Base-by-base conservation (phyloP, 2,888 invertebrate species). In the Drosophila kanekoi region DNA sequence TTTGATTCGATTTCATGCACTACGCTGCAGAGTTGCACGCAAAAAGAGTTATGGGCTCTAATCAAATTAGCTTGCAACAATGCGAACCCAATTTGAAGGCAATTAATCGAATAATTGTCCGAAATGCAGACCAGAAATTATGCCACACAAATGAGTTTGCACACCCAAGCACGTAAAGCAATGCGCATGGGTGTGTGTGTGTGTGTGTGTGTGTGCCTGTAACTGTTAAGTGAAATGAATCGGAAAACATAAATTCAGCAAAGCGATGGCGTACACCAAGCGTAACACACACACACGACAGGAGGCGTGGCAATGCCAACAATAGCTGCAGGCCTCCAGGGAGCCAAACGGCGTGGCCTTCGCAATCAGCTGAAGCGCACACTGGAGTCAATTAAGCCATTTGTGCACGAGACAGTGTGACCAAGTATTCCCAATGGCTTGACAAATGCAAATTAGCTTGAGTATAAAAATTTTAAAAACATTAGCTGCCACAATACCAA, bases 31-130 rank as follows among this genome's bases (percentile, higher is more conserved):
- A 59, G 20, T 40, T 60, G 54, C 54, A 56, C 14, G 28, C 9
- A 28, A 28, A n/a, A n/a, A 11, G n/a, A 40, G 37, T 32, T 53
- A 43, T 14, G 66, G 37, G 10, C 56, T 8, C 63, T 69, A 80
- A 85, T 82, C 66, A 72, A 78, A 74, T 84, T 52, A 74, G 71
- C 35, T 48, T 38, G 11, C 48, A 48, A 40, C 64, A 79, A 52
- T 53, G 47, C 48, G 48, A 32, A 41, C 37, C 51, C 53, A 79
- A 79, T 79, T 77, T 59, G 63, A 45, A 16, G 52, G 44, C 59
- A 85, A 79, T 82, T 80, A 85, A 76, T 54, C 49, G 80, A 33
- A 44, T 56, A 77, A 84, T 59, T 48, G 32, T 48, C 28, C 43
- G 18, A 62, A 61, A 43, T 56, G 44, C 56, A 44, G 37, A 28